phyloP scores from a whole-genome alignment of 2,113 vertebrate genomes.

The Microtus richardsoni region DNA sequence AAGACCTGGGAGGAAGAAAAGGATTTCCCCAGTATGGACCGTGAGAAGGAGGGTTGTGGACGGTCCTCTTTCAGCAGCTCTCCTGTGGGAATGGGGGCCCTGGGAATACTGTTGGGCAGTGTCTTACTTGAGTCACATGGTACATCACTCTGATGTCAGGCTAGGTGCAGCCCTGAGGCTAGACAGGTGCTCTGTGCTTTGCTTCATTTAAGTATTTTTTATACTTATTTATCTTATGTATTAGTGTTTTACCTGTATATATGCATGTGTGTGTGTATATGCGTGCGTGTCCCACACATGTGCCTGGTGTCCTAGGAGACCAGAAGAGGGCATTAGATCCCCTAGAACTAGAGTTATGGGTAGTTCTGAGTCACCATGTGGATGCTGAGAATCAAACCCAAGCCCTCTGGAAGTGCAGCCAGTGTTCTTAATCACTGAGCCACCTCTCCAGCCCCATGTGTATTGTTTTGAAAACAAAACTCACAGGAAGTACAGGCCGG shows the following conservation, averaged over 20 bases:
- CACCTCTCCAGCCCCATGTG: background rate
- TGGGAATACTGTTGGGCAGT: background rate
- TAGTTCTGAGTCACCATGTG: background rate
- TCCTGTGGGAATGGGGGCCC: background rate
- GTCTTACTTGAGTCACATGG: background rate
- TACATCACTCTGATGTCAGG: background rate
- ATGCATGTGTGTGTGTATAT: background rate
- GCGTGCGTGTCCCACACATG: background rate
- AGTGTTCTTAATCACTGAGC: background rate
- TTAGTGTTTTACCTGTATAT: background rate
- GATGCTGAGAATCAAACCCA: background rate
- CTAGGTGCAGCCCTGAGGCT: background rate
- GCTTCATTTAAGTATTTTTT: background rate
- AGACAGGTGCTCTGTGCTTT: rapidly evolving
- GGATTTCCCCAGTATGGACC: rapidly evolving
- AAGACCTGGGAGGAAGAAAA: background rate
- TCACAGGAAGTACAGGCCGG: background rate
- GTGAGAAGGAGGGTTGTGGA: rapidly evolving
- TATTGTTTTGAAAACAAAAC: background rate
- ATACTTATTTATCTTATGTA: background rate
- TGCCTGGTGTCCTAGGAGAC: background rate
- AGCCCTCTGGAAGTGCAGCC: background rate
- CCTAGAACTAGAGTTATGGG: background rate
- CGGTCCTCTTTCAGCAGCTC: background rate
- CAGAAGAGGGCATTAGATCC: background rate